phyloP scores from a whole-genome alignment of 1,140 invertebrate species.

The Drosophila mojavensis region DNA sequence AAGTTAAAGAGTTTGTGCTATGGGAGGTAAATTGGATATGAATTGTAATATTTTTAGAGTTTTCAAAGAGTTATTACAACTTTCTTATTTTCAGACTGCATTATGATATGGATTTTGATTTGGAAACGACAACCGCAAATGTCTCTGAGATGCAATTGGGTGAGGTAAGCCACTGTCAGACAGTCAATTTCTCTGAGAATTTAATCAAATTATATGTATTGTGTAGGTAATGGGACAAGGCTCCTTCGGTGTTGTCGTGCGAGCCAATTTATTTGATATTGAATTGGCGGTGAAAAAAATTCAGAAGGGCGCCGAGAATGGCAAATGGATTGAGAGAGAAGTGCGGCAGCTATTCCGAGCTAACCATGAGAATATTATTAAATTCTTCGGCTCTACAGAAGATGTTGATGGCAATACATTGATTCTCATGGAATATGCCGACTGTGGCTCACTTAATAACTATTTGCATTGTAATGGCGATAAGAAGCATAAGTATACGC shows the following conservation, averaged over 20 bases:
- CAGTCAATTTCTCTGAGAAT: background rate
- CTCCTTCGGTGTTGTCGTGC: background rate
- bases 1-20: too few relatives aligned
- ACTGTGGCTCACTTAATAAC: background rate
- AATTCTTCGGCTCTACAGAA: constrained; percentile 3
- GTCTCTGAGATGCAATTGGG: background rate
- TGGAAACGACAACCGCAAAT: background rate
- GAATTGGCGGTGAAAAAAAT: background rate
- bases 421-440: constrained; percentile 8
- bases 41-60: too few relatives aligned
- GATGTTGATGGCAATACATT: background rate
- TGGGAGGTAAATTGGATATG: too few relatives aligned
- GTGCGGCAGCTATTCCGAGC: background rate
- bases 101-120: background rate
- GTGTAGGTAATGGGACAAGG: background rate
- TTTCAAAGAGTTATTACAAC: too few relatives aligned
- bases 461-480: background rate
- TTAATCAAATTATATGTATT: background rate
- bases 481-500: background rate
- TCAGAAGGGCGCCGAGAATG: background rate
- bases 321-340: constrained; percentile 6
- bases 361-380: constrained; percentile 4
- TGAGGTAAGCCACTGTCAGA: background rate
- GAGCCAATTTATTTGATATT: background rate
- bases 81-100: background rate